Percentiles rank a stretch among this genome's conserved stretches.
Conservation (phyloP, 2,113 vertebrate genomes). For the Corythaixoides concolor region DNA sequence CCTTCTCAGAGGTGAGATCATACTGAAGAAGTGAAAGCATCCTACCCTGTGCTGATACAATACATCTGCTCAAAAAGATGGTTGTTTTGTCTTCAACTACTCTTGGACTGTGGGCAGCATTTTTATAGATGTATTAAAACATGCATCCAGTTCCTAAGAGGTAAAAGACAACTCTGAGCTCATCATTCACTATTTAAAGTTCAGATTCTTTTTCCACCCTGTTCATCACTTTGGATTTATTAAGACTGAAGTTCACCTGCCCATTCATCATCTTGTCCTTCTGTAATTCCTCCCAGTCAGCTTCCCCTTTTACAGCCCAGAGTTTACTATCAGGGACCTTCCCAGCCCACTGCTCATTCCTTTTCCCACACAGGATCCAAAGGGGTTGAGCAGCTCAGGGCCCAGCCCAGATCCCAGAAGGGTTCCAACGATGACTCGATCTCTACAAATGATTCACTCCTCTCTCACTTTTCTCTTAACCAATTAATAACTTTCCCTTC, state of each 20-base stretch:
- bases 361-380: background rate
- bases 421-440: background rate
- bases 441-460: background rate
- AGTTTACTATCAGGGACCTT: rapidly evolving
- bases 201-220: background rate
- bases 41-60: background rate
- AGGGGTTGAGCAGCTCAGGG: background rate
- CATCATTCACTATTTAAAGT: background rate
- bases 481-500: background rate
- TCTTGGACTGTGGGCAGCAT: background rate
- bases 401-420: background rate
- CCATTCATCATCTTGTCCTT: background rate
- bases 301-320: background rate
- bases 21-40: background rate
- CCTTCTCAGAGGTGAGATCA: background rate
- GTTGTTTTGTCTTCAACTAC: background rate
- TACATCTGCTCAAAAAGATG: background rate
- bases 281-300: background rate
- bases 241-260: background rate
- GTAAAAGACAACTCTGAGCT: background rate
- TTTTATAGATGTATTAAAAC: background rate
- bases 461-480: background rate
- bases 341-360: background rate
- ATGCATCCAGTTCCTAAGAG: background rate
- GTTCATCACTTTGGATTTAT: background rate